Base-by-base conservation (phyloP, 2,888 invertebrate species). In the Leucophenga montana region DNA sequence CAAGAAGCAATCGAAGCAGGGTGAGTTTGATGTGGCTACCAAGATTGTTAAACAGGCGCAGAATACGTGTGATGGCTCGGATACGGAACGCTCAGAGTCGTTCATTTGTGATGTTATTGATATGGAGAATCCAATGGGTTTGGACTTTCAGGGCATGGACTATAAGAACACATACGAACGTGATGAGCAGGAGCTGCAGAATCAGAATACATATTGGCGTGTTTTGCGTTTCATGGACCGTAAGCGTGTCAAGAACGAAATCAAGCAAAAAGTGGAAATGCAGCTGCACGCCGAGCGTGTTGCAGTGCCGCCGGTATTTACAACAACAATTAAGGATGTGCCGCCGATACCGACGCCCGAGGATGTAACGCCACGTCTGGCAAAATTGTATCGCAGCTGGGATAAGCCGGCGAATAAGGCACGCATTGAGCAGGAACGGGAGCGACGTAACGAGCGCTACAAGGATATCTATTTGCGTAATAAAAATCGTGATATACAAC, bases 111-210 rank as follows among this genome's bases (percentile, higher is more conserved):
- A 87, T 66, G 82, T 84, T 9, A 81, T 88, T 6, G 88, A 88
- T 67, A 69, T 86, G 62, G 85, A 87, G 13, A 88, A 88, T 76
- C 88, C 88, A 0, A 66, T 87, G 33, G 78, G 81, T 13, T 62
- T 88, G 54, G 89, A 88, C 65, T 87, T 86, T 44, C 88, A 88
- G 70, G 89, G 88, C 65, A 73, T 86, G 75, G 89, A 88, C 71
- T 88, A 86, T 48, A 84, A 82, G 73, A 84, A 82, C 54, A 87
- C 87, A 0, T 89, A 86, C 66, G 76, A 80, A 44, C 76, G 75
- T 44, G 88, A 88, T 68, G 88, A 88, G 56, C 85, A 88, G 67
- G 82, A 86, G 56, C 72, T 79, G 4, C 84, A 86, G 69, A 86
- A 89, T 71, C 79, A 84, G 20, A 74, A 78, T 39, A 83, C 85